Percentiles rank a stretch among this genome's conserved stretches.
These are phyloP conservation scores for Hycleus cichorii DNA, from an alignment of 1,140 invertebrate genomes.

Conservation along the genomic window DNA sequence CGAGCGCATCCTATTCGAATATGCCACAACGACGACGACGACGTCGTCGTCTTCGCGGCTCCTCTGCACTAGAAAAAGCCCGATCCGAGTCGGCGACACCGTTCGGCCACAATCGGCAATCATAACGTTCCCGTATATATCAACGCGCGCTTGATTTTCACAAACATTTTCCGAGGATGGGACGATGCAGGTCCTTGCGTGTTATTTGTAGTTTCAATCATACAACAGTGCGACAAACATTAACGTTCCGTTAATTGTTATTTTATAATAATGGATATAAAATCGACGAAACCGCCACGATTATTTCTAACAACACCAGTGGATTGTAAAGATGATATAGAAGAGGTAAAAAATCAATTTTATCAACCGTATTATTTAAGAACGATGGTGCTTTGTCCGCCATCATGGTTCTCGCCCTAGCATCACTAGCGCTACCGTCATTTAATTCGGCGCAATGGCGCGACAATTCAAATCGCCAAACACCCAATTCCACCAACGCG, in stretches of 20 bases:
- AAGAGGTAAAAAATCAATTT: slow-evolving; percentile 62
- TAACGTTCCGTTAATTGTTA: slow-evolving; percentile 34
- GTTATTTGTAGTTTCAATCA: slow-evolving; percentile 28
- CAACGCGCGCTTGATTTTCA: slow-evolving; percentile 41
- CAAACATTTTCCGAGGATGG: slow-evolving; percentile 44
- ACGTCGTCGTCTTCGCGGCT: too few species aligned
- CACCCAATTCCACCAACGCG: too few species aligned
- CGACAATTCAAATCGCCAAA: too few species aligned
- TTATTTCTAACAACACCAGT: slow-evolving; percentile 57
- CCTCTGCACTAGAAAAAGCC: slow-evolving; percentile 1
- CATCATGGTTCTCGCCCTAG: slow-evolving; percentile 45
- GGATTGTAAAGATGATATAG: slow-evolving; percentile 75
- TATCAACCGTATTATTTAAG: slow-evolving; percentile 43
- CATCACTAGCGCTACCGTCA: too few species aligned
- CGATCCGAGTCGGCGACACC: neutral
- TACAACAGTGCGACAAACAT: slow-evolving; percentile 42
- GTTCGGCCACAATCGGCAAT: neutral
- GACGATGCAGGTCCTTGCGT: slow-evolving; percentile 49
- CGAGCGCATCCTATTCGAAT: too few species aligned
- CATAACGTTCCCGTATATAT: slow-evolving; percentile 32
- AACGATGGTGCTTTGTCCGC: slow-evolving; percentile 51
- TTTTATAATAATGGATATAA: slow-evolving; percentile 48
- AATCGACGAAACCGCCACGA: slow-evolving; percentile 50
- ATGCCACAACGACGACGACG: too few species aligned
- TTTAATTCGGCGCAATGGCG: too few species aligned